Evolutionary conservation across 2,888 invertebrate genomes (phyloP), one percentile per base, ranked within the genome.

Genomic region (Lasioglossum calceatum): DNA sequence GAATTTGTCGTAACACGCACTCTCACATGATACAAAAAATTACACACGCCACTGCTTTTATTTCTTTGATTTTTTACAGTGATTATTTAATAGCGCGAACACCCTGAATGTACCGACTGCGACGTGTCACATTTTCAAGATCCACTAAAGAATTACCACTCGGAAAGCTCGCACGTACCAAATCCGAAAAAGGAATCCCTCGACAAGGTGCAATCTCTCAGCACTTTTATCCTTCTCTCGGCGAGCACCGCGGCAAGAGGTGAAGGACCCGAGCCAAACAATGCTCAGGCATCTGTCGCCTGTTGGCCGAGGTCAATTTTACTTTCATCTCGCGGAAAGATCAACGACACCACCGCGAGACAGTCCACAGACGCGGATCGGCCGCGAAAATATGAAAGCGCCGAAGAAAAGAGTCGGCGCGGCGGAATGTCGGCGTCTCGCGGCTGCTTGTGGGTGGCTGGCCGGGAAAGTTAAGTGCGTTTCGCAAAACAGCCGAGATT

Each of bases 401-500:
- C 27, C 70, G 77, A 78, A 76, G 73, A 72, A 85, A 88, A 87
- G 70, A 70, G 70, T 36, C 39, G 39, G 4, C 36, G 50, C 71
- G 67, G 27, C 67, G 89, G 67, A 82, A 75, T 81, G 90, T 54
- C 82, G 79, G 72, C 64, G 81, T 77, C 82, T 80, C 81, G 81
- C 75, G 76, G 77, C 71, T n/a, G 71, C 70, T 81, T 80, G 85
- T 72, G 90, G 84, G 78, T 87, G 84, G 64, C 19, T 32, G 32
- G 16, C 32, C 58, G 64, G 32, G 88, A 88, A 81, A 84, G 79
- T 87, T 86, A 87, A 86, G 91, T 84, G 89, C 84, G 84, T 91
- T 89, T 86, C 85, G 83, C 82, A 81, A 85, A 81, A 89, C 81
- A 80, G 81, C 78, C 70, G 78, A 88, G 84, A 86, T 91, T 88